Evolutionary conservation across 2,888 invertebrate genomes (phyloP).

Genomic region (Flexamia atlantica): DNA sequence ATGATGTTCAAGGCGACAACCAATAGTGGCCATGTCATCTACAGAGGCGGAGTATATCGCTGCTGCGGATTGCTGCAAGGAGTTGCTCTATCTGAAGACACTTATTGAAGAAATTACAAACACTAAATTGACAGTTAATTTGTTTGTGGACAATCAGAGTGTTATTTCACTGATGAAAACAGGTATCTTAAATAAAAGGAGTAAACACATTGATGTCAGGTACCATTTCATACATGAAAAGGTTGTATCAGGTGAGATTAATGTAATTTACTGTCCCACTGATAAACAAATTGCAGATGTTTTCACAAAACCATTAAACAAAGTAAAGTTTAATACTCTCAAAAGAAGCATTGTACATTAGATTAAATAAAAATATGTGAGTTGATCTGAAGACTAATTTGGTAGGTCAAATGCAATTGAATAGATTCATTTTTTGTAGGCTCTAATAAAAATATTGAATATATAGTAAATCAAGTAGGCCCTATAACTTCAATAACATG

Average conservation of each 20-base stretch:
- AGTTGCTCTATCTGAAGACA: slow-evolving; percentile 67
- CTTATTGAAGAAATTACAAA: slow-evolving; percentile 65
- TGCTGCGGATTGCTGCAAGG: slow-evolving; percentile 67
- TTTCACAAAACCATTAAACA: slow-evolving; percentile 66
- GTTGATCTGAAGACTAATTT: too few species aligned
- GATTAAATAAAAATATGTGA: too few species aligned
- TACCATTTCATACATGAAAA: slow-evolving; percentile 63
- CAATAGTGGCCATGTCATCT: slow-evolving; percentile 68
- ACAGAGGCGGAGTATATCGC: slow-evolving; percentile 71
- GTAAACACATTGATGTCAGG: slow-evolving; percentile 67
- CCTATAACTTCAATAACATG: too few species aligned
- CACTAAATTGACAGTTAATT: slow-evolving; percentile 22
- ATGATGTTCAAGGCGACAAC: slow-evolving; percentile 69
- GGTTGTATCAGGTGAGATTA: slow-evolving; percentile 38
- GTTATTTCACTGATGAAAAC: slow-evolving; percentile 66
- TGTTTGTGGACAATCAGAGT: slow-evolving; percentile 67
- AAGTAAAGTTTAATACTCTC: slow-evolving; percentile 60
- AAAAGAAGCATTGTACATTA: neutral
- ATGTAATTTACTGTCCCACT: slow-evolving; percentile 64
- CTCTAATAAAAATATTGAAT: too few species aligned
- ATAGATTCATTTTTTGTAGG: too few species aligned
- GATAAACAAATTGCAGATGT: slow-evolving; percentile 67
- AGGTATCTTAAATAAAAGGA: slow-evolving; percentile 63
- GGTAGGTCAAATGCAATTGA: too few species aligned
- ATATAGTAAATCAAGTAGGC: too few species aligned